Percentiles rank a stretch among this genome's conserved stretches.
These are phyloP conservation scores for Labeo calbasu DNA, from an alignment of 2,797 vertebrate species.

Conservation along the genomic window DNA sequence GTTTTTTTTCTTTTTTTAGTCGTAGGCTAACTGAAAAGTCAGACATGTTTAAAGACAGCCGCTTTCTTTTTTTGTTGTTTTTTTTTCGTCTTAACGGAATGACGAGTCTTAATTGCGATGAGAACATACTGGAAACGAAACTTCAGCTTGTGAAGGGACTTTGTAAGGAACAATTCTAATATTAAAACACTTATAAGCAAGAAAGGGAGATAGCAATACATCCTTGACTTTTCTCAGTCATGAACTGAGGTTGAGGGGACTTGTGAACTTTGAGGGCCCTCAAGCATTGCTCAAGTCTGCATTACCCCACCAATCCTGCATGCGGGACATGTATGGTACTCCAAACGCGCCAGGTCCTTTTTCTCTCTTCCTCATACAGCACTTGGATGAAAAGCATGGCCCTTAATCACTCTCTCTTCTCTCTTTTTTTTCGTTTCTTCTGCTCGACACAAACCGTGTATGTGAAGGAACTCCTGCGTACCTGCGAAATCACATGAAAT, in stretches of 20 bases:
- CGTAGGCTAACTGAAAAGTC: slow-evolving; percentile 38
- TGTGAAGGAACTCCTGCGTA: slow-evolving; percentile 60
- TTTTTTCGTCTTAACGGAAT: slow-evolving; percentile 67
- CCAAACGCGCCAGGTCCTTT: slow-evolving; percentile 64
- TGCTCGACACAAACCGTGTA: slow-evolving; percentile 62
- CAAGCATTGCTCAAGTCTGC: slow-evolving; percentile 72
- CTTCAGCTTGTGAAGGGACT: slow-evolving; percentile 60
- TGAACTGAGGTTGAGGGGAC: slow-evolving; percentile 42
- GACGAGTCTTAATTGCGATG: slow-evolving; percentile 66
- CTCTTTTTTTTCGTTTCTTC: slow-evolving; percentile 26
- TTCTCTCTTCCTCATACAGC: slow-evolving; percentile 60
- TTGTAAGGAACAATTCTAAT: slow-evolving; percentile 46
- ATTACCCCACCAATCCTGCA: slow-evolving; percentile 79
- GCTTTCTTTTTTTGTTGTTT: background rate
- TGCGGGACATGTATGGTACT: slow-evolving; percentile 90
- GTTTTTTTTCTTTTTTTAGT: background rate
- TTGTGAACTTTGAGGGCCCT: slow-evolving; percentile 59
- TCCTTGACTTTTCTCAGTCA: slow-evolving; percentile 53
- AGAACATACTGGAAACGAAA: slow-evolving; percentile 42
- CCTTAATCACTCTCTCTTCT: slow-evolving; percentile 63
- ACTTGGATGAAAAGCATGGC: slow-evolving; percentile 79
- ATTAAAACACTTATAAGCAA: slow-evolving; percentile 19
- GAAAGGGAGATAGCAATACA: slow-evolving; percentile 67
- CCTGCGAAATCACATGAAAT: slow-evolving; percentile 30
- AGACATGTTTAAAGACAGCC: slow-evolving; percentile 49